A percentile compares a stretch with the other conserved stretches of the same genome.
Conservation (phyloP, 2,113 vertebrate genomes). For the Xiphias gladius region DNA sequence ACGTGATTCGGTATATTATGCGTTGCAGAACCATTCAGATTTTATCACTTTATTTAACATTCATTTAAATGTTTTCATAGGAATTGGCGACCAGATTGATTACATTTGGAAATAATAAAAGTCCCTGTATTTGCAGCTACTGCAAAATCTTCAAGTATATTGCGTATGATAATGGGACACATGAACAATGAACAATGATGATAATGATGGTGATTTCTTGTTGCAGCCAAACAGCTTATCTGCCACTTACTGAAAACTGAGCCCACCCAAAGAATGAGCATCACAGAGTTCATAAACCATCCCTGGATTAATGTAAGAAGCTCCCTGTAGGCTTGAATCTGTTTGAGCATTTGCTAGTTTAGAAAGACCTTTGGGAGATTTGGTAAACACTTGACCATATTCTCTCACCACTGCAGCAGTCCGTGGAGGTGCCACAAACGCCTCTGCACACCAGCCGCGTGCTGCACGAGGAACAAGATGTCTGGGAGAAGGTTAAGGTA, state of each 20-base stretch:
- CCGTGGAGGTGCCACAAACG: conserved; percentile 87
- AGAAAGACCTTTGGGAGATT: conserved; percentile 5
- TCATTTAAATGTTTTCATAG: not conserved
- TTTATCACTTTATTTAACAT: not conserved
- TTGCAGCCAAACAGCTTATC: conserved; percentile 91
- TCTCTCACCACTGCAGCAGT: conserved; percentile 81
- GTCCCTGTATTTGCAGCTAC: not conserved
- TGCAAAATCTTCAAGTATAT: not conserved
- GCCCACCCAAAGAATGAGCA: conserved; percentile 93
- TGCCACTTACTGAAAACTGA: conserved; percentile 92
- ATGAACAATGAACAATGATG: conserved; percentile 7
- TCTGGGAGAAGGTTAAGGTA: conserved; percentile 93
- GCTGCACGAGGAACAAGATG: conserved; percentile 91
- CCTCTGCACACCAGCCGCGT: conserved; percentile 90
- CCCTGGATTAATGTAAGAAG: conserved; percentile 93
- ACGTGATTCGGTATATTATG: no score
- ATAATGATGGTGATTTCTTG: conserved; percentile 1
- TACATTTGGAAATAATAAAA: not conserved
- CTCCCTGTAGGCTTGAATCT: not conserved
- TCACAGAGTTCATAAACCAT: conserved; percentile 94
- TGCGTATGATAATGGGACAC: not conserved
- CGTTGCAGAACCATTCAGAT: no score
- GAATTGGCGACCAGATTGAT: not conserved
- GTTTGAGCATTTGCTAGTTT: conserved; percentile 21
- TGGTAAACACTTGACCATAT: not conserved